Evolutionary conservation across 30 jellyfish, hydroid and myxozoan genomes (phyloP), one percentile per base, ranked within the genome.

Genomic region (Chrysaora quinquecirrha): DNA sequence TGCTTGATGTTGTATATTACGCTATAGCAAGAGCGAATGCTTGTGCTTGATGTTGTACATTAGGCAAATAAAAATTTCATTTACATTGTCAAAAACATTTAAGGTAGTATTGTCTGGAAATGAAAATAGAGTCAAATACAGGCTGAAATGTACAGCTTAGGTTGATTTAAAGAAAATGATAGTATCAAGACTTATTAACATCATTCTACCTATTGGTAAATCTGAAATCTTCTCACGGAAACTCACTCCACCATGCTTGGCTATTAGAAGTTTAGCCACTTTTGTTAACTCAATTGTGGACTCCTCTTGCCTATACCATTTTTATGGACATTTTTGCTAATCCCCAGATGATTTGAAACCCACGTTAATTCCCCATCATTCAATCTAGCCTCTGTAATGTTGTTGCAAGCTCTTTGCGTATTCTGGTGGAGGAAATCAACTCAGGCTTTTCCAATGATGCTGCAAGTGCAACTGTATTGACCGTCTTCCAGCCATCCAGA

Each of bases 391-490:
- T 49, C 29, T 75, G 86, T 20, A 75, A 48, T 20, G 65, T 62
- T 7, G 86, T 75, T n/a, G 86, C 86, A 25, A 75, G 31, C 75
- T 75, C 73, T 28, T 75, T 75, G 14, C 86, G 49, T 20, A 75
- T 75, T 24, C 65, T 75, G 43, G 86, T 75, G 50, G 76, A 75
- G 71, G 86, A 19, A 29, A 75, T 75, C 30, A 75, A 48, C 76
- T 75, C 78, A 3, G 86, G 76, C 7, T 50, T 75, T 9, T 28
- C 49, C 2, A 75, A 35, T 18, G 64, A 30, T 9, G 86, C 86
- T 62, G 47, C n/a, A 0, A 48, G 20, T 43, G 86, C 86, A 19
- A 75, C 75, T 47, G 54, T 28, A 6, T 43, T 30, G 4, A 75
- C 86, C 1, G 75, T 62, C 20, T 46, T 58, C 61, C 86, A 75